A percentile compares a stretch with the other conserved stretches of the same genome.
These are phyloP conservation scores for Bombus haemorrhoidalis DNA, from an alignment of 1,140 invertebrate species.

Conservation along the genomic window DNA sequence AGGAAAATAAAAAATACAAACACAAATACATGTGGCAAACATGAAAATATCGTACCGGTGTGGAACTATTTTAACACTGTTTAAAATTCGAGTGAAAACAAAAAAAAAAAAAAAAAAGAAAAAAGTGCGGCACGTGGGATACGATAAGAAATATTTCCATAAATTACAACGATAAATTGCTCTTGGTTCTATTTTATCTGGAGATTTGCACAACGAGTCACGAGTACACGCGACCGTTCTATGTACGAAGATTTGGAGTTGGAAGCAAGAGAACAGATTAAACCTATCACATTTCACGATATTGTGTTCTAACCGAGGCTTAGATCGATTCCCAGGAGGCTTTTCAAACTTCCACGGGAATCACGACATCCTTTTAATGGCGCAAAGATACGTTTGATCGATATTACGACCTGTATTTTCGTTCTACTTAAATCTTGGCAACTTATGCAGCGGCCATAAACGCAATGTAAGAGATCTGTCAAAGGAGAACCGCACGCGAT, in stretches of 20 bases:
- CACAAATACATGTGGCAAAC: background rate
- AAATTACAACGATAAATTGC: constrained; percentile 28
- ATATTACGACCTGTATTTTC: constrained; percentile 26
- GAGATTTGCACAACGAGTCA: constrained; percentile 16
- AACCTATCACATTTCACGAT: constrained; percentile 21
- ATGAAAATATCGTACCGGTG: background rate
- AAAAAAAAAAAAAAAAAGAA: constrained; percentile 7
- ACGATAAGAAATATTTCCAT: constrained; percentile 33
- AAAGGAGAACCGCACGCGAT: constrained; percentile 13
- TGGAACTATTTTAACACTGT: background rate
- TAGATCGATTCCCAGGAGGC: constrained; percentile 30
- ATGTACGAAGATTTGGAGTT: background rate
- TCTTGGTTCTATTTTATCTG: constrained; percentile 6
- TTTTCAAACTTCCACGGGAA: background rate
- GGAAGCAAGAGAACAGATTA: background rate
- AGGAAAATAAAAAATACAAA: background rate
- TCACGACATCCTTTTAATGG: constrained; percentile 34
- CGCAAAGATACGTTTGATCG: constrained; percentile 39
- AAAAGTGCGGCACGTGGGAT: background rate
- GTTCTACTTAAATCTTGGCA: constrained; percentile 43
- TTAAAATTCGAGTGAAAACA: background rate
- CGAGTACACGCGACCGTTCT: background rate
- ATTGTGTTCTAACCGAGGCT: background rate
- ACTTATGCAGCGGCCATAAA: constrained; percentile 1
- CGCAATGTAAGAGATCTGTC: background rate